A percentile compares a stretch with the other conserved stretches of the same genome.
Evolutionary conservation across 2,797 vertebrate genomes (phyloP).

Genomic region (Pelobates cultripes): DNA sequence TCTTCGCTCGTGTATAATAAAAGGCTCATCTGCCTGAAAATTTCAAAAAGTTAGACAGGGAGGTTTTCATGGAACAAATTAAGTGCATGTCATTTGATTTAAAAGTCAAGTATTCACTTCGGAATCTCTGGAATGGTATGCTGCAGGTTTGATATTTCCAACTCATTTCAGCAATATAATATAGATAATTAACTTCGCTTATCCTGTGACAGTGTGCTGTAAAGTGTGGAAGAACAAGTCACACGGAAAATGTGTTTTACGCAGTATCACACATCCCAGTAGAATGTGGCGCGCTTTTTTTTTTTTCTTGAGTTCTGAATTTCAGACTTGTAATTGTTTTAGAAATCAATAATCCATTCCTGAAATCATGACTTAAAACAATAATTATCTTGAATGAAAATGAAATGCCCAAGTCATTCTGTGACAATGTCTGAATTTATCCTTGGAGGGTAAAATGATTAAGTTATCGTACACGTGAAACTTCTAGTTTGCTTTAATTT

Average conservation of each 20-base stretch:
- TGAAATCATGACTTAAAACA: constrained; percentile 61
- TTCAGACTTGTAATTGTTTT: constrained; percentile 28
- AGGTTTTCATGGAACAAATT: constrained; percentile 45
- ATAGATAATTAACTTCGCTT: constrained; percentile 59
- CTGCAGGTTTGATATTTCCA: constrained; percentile 51
- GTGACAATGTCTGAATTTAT: constrained; percentile 65
- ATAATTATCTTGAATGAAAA: constrained; percentile 68
- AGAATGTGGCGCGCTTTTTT: constrained; percentile 42
- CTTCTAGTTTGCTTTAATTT: neutral
- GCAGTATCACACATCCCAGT: constrained; percentile 50
- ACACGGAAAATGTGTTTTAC: constrained; percentile 34
- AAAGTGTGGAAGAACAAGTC: constrained; percentile 11
- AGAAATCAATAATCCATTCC: constrained; percentile 68
- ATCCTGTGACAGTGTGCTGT: constrained; percentile 39
- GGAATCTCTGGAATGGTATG: neutral
- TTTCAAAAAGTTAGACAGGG: constrained; percentile 19
- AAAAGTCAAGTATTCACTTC: constrained; percentile 32
- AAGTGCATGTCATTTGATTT: constrained; percentile 24
- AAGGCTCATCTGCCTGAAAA: constrained; percentile 12
- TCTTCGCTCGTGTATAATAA: constrained; percentile 21
- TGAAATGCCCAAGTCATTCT: constrained; percentile 64
- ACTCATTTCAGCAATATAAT: constrained; percentile 63
- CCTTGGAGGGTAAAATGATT: constrained; percentile 15
- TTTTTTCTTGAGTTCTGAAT: constrained; percentile 47
- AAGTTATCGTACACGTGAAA: neutral